Percentiles rank a stretch among this genome's conserved stretches.
phyloP scores from a whole-genome alignment of 2,113 vertebrate species.

The Nematolebias whitei region DNA sequence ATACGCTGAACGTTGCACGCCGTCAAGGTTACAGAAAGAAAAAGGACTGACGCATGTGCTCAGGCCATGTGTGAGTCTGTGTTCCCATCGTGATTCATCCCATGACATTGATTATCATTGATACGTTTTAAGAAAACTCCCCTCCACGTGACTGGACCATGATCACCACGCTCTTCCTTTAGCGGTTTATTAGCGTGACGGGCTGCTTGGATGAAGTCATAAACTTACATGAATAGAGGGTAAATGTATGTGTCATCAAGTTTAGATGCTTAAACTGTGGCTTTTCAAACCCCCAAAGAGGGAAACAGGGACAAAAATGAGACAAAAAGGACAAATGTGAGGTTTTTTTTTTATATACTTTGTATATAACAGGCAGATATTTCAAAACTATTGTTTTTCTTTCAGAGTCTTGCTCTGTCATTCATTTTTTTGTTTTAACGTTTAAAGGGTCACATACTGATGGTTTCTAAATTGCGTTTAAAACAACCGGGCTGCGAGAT shows the following conservation, averaged over 20 bases:
- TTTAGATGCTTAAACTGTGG: neutral
- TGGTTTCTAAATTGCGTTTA: no score
- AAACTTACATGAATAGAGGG: neutral
- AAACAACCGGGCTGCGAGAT: no score
- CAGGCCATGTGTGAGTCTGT: conserved; percentile 4
- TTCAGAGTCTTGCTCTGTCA: neutral
- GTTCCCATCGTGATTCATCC: conserved; percentile 34
- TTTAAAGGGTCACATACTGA: no score
- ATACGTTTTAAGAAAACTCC: conserved; percentile 20
- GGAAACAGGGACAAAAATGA: neutral
- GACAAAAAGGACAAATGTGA: neutral
- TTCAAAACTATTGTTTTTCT: neutral
- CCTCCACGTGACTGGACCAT: conserved; percentile 14
- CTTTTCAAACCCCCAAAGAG: neutral
- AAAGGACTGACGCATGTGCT: conserved; percentile 16
- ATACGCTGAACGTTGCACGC: conserved; percentile 23
- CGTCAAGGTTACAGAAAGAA: conserved; percentile 34
- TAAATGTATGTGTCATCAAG: neutral
- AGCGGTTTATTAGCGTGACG: neutral
- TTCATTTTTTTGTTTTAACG: neutral
- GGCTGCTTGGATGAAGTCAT: conserved; percentile 1
- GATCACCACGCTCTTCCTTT: neutral
- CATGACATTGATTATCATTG: conserved; percentile 40
- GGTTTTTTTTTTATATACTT: neutral
- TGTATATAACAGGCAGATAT: neutral